phyloP scores from a whole-genome alignment of 2,113 vertebrate species.

The Lepisosteus oculatus region DNA sequence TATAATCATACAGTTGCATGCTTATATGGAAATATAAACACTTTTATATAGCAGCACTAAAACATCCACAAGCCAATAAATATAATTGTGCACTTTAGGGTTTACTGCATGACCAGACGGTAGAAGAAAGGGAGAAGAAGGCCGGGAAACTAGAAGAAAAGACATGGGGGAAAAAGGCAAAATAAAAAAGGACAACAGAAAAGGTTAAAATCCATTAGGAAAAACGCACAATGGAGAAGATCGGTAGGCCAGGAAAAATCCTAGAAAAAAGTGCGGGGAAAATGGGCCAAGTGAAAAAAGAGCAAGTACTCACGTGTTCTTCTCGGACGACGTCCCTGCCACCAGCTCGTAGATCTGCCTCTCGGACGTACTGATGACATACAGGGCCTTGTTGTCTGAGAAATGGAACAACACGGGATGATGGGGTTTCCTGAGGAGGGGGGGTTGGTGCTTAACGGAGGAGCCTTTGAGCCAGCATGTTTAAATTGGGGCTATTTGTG shows the following conservation, averaged over 20 bases:
- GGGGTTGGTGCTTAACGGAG: too few species aligned
- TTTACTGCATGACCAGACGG: too few species aligned
- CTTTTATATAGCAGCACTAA: too few species aligned
- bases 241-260: background rate
- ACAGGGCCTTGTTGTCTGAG: constrained; percentile 86
- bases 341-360: constrained; percentile 91
- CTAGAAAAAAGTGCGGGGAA: background rate
- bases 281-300: background rate
- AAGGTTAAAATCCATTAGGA: background rate
- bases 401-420: fast-evolving
- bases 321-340: constrained; percentile 77
- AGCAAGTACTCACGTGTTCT: constrained; percentile 71
- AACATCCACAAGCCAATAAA: too few species aligned
- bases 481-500: too few species aligned
- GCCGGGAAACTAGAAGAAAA: background rate
- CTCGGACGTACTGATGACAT: constrained; percentile 90
- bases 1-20: too few species aligned
- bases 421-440: background rate
- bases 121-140: background rate
- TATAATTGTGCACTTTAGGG: too few species aligned
- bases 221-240: background rate
- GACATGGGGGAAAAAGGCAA: background rate
- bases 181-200: too few species aligned
- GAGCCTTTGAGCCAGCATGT: too few species aligned
- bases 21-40: too few species aligned